A percentile compares a stretch with the other conserved stretches of the same genome.
phyloP scores from a whole-genome alignment of 2,797 vertebrate species.

The Rhinoraja longicauda region DNA sequence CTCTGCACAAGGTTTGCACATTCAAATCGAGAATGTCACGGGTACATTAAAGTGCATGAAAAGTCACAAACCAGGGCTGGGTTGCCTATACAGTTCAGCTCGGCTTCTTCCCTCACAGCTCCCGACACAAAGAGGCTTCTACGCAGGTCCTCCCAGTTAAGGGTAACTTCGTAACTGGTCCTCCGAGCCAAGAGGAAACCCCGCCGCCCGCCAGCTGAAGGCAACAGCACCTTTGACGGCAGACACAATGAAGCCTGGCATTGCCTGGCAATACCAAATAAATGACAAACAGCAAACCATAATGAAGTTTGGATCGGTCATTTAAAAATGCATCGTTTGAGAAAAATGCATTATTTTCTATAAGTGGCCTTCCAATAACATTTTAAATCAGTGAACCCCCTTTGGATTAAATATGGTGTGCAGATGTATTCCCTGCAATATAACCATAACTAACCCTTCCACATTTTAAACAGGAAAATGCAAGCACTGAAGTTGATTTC shows the following conservation, averaged over 20 bases:
- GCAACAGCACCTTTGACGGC: not conserved
- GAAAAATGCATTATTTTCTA: not conserved
- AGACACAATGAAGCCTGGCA: not conserved
- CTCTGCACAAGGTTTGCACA: not conserved
- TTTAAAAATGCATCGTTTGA: not conserved
- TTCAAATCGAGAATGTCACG: not conserved
- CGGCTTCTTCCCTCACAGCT: constrained; percentile 24
- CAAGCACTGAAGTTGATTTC: not conserved
- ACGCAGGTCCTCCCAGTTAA: constrained; percentile 28
- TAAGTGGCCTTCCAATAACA: not conserved
- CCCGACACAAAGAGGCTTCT: constrained; percentile 28
- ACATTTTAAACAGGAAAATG: not conserved
- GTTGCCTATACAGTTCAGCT: constrained; percentile 11
- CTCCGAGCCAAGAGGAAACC: constrained; percentile 24
- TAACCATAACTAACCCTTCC: not conserved
- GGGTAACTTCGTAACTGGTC: not conserved
- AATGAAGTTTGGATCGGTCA: not conserved
- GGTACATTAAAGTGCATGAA: not conserved
- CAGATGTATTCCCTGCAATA: not conserved
- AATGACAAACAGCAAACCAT: not conserved
- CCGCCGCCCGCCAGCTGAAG: no score
- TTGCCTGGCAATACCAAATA: not conserved
- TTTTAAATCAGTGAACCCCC: not conserved
- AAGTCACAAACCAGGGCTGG: constrained; percentile 30
- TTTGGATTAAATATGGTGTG: not conserved